Evolutionary conservation across 2,888 invertebrate species (phyloP).

Genomic region (Scaptomyza tumidula): DNA sequence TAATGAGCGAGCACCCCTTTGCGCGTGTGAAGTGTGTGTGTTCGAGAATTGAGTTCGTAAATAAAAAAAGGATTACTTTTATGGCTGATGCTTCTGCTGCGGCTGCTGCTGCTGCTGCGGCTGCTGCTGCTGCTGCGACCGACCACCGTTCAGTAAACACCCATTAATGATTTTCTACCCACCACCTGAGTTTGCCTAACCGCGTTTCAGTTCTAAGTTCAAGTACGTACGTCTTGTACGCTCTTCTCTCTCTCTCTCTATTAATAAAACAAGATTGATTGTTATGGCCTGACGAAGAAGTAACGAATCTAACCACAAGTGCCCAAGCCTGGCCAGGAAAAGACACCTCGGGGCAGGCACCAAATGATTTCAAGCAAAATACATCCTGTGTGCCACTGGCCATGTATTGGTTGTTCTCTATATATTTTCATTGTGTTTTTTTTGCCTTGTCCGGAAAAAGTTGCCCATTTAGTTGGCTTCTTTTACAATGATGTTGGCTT

Average conservation of each 20-base stretch:
- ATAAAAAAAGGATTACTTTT: conserved; percentile 71
- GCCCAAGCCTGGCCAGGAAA: conserved; percentile 10
- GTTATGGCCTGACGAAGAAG: conserved; percentile 44
- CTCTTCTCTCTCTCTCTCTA: conserved; percentile 17
- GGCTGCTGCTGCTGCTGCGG: background rate
- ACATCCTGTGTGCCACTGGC: conserved; percentile 23
- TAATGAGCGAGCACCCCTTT: conserved; percentile 60
- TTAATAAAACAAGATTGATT: conserved; percentile 75
- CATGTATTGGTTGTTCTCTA: conserved; percentile 37
- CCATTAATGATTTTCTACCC: conserved; percentile 59
- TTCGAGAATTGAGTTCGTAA: conserved; percentile 55
- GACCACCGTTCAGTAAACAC: conserved; percentile 40
- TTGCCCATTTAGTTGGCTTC: background rate
- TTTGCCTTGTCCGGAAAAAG: background rate
- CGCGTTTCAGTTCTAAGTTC: conserved; percentile 18
- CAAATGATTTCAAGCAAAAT: conserved; percentile 60
- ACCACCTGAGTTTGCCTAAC: conserved; percentile 42
- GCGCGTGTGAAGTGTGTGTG: conserved; percentile 51
- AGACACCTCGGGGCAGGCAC: conserved; percentile 33
- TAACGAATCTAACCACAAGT: conserved; percentile 41
- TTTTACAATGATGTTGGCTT: background rate
- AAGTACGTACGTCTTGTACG: conserved; percentile 18
- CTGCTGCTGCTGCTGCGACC: background rate
- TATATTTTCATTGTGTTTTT: conserved; percentile 8
- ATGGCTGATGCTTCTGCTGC: conserved; percentile 11